phyloP scores from a whole-genome alignment of 2,113 vertebrate species.

The Pollachius pollachius region DNA sequence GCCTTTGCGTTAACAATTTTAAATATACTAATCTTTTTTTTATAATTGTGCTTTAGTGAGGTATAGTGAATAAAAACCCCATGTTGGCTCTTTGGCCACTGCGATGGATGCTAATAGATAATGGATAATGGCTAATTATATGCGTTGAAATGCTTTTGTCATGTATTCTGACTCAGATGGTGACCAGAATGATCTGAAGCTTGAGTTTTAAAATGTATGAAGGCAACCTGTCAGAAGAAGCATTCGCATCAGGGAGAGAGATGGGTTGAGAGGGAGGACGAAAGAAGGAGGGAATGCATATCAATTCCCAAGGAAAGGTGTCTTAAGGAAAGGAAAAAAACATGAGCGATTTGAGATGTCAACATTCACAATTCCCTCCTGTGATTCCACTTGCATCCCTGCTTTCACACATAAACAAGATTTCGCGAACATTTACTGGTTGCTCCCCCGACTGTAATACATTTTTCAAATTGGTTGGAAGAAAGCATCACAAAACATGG shows the following conservation, averaged over 20 bases:
- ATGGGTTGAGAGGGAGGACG: neutral
- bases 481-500: too few species aligned
- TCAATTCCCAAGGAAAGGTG: neutral
- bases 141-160: neutral
- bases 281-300: neutral
- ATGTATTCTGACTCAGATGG: neutral
- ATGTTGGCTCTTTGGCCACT: neutral
- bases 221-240: neutral
- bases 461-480: too few species aligned
- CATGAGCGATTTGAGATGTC: too few species aligned
- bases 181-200: neutral
- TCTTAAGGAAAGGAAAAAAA: neutral
- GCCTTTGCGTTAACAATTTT: too few species aligned
- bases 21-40: too few species aligned
- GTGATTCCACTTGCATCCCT: neutral
- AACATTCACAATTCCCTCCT: too few species aligned
- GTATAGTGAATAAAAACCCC: too few species aligned
- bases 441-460: too few species aligned
- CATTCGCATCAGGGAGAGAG: neutral
- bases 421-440: neutral
- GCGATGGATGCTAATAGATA: neutral
- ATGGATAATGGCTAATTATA: neutral
- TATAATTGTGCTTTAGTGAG: too few species aligned
- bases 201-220: neutral
- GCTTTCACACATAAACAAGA: neutral